phyloP scores from a whole-genome alignment of 2,888 invertebrate species.

The Trisateles emortualis region DNA sequence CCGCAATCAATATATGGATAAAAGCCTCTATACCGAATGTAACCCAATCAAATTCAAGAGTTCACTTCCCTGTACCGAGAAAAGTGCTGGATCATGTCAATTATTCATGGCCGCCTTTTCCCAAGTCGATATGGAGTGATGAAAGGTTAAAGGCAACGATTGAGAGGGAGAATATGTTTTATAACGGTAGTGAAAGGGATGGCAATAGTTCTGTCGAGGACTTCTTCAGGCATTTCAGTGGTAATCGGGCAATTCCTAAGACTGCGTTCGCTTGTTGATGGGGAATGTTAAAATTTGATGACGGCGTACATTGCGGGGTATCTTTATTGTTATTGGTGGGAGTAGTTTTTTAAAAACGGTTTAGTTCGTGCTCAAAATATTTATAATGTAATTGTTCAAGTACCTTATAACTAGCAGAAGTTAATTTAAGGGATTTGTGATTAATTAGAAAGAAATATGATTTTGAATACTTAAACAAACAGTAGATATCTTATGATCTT shows the following conservation, averaged over 20 bases:
- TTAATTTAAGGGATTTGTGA: too few relatives aligned
- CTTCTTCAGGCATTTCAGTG: slow-evolving; percentile 38
- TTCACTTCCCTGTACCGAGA: slow-evolving; percentile 33
- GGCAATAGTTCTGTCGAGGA: slow-evolving; percentile 36
- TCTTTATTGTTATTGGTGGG: slow-evolving; percentile 12
- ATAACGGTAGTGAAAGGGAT: slow-evolving; percentile 6
- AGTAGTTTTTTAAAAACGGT: slow-evolving; percentile 2
- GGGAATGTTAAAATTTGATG: slow-evolving; percentile 23
- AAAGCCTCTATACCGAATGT: slow-evolving; percentile 36
- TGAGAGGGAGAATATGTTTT: slow-evolving; percentile 20
- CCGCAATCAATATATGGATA: slow-evolving; percentile 35
- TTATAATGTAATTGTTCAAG: not conserved
- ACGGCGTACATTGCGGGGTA: slow-evolving; percentile 20
- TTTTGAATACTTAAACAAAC: too few relatives aligned
- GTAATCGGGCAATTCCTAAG: slow-evolving; percentile 17
- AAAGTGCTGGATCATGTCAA: slow-evolving; percentile 32
- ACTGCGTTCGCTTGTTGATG: slow-evolving; percentile 23
- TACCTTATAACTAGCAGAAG: too few relatives aligned
- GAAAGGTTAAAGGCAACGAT: slow-evolving; percentile 27
- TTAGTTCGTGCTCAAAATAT: not conserved
- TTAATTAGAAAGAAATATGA: too few relatives aligned
- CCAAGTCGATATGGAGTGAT: slow-evolving; percentile 47
- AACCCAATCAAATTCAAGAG: slow-evolving; percentile 15
- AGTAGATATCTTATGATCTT: too few relatives aligned
- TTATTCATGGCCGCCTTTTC: slow-evolving; percentile 47